Evolutionary conservation across 2,113 vertebrate genomes (phyloP).

Genomic region (Neopipo cinnamomea): DNA sequence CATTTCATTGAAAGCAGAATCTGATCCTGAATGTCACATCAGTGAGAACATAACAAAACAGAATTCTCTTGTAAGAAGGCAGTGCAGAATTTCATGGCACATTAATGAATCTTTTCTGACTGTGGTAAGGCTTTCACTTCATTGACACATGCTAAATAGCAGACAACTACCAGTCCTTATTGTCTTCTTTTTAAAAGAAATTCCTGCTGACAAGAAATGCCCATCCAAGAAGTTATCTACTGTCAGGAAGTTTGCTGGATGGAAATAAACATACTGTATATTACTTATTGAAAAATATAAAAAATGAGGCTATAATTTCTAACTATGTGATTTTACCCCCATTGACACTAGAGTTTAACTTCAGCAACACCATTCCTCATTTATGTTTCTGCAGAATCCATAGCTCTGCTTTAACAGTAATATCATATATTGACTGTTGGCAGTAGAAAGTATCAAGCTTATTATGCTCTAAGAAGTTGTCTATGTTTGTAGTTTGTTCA

Average conservation of each 20-base stretch:
- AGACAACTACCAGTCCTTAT: background rate
- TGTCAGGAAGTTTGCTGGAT: background rate
- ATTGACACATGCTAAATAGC: background rate
- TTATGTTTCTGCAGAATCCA: background rate
- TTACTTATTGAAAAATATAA: background rate
- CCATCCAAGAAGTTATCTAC: background rate
- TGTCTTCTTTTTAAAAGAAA: background rate
- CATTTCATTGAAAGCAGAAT: background rate
- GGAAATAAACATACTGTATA: background rate
- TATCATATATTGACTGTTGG: background rate
- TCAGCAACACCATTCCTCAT: background rate
- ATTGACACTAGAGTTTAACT: background rate
- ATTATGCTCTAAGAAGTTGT: background rate
- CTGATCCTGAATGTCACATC: background rate
- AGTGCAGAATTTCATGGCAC: background rate
- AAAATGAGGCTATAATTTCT: background rate
- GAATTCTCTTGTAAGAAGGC: background rate
- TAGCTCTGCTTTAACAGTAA: background rate
- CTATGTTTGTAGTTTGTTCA: background rate
- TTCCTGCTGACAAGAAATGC: slow-evolving; percentile 1
- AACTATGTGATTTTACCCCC: background rate
- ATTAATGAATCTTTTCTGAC: slow-evolving; percentile 9
- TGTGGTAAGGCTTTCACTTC: background rate
- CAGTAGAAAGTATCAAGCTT: background rate
- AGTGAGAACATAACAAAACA: background rate